Percentiles rank a stretch among this genome's conserved stretches.
Evolutionary conservation across 1,140 invertebrate genomes (phyloP).

Genomic region (Phortica variegata): DNA sequence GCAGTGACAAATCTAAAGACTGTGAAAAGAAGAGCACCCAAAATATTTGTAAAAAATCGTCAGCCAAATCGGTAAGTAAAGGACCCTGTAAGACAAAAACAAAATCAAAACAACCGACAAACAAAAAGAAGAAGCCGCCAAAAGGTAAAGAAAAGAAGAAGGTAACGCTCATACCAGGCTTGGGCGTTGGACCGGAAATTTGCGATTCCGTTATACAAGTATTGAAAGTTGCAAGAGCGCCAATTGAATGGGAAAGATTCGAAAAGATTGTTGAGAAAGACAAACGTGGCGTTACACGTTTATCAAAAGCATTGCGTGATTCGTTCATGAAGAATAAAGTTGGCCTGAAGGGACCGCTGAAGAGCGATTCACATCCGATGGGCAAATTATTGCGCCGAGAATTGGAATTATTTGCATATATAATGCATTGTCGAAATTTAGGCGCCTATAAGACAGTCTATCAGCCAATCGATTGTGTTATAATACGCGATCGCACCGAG

Average conservation of each 20-base stretch:
- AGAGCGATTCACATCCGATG: background rate
- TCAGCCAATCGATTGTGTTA: conserved; percentile 19
- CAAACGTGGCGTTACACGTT: background rate
- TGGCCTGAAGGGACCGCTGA: conserved; percentile 29
- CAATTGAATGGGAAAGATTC: conserved; percentile 25
- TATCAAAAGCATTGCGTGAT: conserved; percentile 4
- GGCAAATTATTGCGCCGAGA: conserved; percentile 21
- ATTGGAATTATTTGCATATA: conserved; percentile 28
- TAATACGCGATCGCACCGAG: conserved; percentile 35
- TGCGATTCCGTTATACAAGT: conserved; percentile 18
- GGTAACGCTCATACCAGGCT: conserved; percentile 28
- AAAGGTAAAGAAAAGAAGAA: too few species aligned
- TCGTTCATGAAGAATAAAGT: conserved; percentile 24
- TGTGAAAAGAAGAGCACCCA: background rate
- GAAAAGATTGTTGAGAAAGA: background rate
- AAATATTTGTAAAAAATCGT: conserved; percentile 2
- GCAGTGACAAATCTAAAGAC: conserved; percentile 2
- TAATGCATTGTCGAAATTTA: conserved; percentile 19
- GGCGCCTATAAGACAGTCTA: conserved; percentile 21
- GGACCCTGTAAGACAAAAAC: background rate
- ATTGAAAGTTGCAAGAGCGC: conserved; percentile 13
- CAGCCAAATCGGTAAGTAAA: background rate
- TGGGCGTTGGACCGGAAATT: conserved; percentile 32
- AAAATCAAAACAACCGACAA: too few species aligned
- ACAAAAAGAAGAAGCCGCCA: too few species aligned